Evolutionary conservation across 1,140 invertebrate genomes (phyloP), one percentile per base, ranked within the genome.

Genomic region (Augochlora pura): DNA sequence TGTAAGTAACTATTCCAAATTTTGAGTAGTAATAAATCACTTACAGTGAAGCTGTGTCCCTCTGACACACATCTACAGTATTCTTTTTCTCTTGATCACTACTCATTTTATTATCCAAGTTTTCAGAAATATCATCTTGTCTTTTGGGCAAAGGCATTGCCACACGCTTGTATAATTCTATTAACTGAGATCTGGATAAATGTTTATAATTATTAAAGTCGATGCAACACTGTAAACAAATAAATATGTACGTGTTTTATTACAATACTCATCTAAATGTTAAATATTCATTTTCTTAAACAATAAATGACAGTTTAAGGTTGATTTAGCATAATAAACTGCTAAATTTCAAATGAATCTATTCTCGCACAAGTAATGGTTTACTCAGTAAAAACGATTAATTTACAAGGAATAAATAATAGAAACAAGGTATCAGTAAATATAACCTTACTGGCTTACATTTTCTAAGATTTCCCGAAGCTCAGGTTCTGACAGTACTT

Each of bases 121-220:
- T 49, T 14, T 81, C 49, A 6, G 0, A 72, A 0, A 49, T 46
- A 18, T 80, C 77, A 63, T 46, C 74, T 68, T 68, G 76, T 71
- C 90, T 83, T 70, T 89, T 89, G 7, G 90, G 88, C 46, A 91
- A 70, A 10, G 90, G 90, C 63, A 91, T 73, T 6, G 84, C 89
- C 8, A 91, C 64, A 63, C 86, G 82, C 46, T 84, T 88, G 73
- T 86, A 91, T 21, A 91, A 77, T 60, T 90, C 88, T 42, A 91
- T 64, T 14, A 91, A 72, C 79, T 91, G 81, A 16, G 32, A 54
- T 77, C 74, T 90, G 18, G 79, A 81, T 25, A 90, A 65, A 54
- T 54, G 85, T 23, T 86, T 73, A 12, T 85, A 81, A 39, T 84
- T 74, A 42, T 42, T 69, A 16, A 81, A 39, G 23, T 87, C 85